phyloP scores from a whole-genome alignment of 2,113 vertebrate species.

The Polypterus senegalus region DNA sequence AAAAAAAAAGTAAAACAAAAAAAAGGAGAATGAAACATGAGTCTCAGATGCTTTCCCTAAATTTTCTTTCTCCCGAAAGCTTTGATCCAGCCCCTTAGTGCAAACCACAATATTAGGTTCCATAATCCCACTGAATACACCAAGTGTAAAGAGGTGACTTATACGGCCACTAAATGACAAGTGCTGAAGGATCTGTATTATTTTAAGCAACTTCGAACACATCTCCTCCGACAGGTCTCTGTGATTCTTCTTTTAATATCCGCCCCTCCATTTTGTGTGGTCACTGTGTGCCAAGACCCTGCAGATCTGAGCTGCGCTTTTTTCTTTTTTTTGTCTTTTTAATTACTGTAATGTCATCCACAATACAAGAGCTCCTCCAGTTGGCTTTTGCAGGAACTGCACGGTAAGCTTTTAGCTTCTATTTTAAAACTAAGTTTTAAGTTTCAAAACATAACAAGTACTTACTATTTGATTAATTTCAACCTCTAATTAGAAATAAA shows the following conservation, averaged over 20 bases:
- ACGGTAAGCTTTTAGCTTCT: background rate
- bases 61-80: no score
- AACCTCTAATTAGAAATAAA: no score
- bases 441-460: no score
- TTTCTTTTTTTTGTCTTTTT: background rate
- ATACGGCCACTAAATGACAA: background rate
- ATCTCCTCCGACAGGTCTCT: constrained; percentile 4
- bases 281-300: background rate
- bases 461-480: no score
- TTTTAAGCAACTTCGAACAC: constrained; percentile 7
- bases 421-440: no score
- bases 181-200: constrained; percentile 4
- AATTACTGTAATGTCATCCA: constrained; percentile 4
- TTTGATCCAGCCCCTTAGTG: no score
- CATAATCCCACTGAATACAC: no score
- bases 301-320: background rate
- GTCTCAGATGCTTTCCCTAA: no score
- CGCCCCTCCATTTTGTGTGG: background rate
- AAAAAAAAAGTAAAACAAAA: no score
- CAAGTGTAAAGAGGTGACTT: no score
- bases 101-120: no score
- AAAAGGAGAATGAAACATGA: no score
- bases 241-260: constrained; percentile 6
- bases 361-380: constrained; percentile 31
- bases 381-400: constrained; percentile 8